Evolutionary conservation across 2,113 vertebrate species (phyloP).

Genomic region (Odobenus rosmarus): DNA sequence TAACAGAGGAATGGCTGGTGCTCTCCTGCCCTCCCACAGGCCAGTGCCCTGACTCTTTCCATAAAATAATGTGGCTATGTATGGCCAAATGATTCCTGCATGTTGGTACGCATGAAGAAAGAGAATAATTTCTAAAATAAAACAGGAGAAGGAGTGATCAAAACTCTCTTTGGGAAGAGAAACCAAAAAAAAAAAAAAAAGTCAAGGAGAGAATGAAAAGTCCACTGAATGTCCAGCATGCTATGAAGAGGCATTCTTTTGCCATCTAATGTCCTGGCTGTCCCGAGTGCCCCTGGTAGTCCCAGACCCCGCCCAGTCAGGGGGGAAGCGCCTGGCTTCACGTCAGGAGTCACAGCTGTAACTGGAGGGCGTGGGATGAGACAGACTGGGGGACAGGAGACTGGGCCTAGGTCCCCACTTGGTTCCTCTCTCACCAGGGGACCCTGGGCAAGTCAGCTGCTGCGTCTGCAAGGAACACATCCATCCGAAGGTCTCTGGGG

Average conservation of each 20-base stretch:
- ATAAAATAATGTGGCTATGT: neutral
- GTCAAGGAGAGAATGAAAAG: neutral
- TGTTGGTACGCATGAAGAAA: neutral
- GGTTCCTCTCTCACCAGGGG: neutral
- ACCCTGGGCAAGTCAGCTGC: neutral
- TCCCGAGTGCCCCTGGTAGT: neutral
- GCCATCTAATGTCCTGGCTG: neutral
- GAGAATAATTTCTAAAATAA: neutral
- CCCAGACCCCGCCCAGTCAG: neutral
- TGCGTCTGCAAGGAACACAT: neutral
- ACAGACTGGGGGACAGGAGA: neutral
- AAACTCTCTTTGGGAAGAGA: neutral
- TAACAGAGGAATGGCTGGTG: neutral
- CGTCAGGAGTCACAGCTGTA: neutral
- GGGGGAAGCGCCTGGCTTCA: neutral
- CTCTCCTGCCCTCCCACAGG: neutral
- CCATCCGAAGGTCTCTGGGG: neutral
- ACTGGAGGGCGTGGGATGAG: neutral
- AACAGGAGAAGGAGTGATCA: neutral
- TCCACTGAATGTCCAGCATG: neutral
- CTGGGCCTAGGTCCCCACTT: neutral
- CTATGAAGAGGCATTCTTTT: constrained; percentile 2
- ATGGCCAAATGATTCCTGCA: neutral
- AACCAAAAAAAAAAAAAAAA: neutral
- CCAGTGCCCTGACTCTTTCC: neutral